phyloP scores from a whole-genome alignment of 1,140 invertebrate species.

The Papilio dardanus region DNA sequence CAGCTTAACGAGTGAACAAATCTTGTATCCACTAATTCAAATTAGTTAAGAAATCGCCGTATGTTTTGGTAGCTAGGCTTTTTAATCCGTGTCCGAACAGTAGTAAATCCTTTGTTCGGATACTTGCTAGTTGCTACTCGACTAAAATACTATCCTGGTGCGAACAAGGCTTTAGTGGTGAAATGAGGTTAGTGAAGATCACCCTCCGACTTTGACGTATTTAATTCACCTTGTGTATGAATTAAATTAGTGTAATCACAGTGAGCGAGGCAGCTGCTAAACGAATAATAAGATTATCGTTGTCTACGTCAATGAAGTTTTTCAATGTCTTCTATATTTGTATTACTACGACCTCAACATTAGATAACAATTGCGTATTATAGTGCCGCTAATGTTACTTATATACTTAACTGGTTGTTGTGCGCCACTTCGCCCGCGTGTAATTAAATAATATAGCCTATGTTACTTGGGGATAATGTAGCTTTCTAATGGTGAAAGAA shows the following conservation, averaged over 20 bases:
- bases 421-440: no score
- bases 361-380: neutral
- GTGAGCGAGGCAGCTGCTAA: neutral
- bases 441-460: no score
- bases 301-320: constrained; percentile 11
- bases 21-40: neutral
- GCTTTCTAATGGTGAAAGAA: no score
- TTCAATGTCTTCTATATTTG: constrained; percentile 19
- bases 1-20: neutral
- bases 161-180: no score
- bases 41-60: neutral
- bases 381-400: neutral
- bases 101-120: no score
- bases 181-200: neutral
- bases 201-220: neutral
- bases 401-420: no score
- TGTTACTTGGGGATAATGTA: no score
- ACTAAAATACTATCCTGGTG: neutral
- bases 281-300: constrained; percentile 21
- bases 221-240: constrained; percentile 14
- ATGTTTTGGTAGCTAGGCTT: neutral
- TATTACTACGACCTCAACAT: neutral
- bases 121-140: no score
- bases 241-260: constrained; percentile 16
- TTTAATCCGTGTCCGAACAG: no score